Percentiles rank a stretch among this genome's conserved stretches.
These are phyloP conservation scores for Gallinago jamesoni DNA, from an alignment of 2,113 vertebrate species.

Conservation along the genomic window DNA sequence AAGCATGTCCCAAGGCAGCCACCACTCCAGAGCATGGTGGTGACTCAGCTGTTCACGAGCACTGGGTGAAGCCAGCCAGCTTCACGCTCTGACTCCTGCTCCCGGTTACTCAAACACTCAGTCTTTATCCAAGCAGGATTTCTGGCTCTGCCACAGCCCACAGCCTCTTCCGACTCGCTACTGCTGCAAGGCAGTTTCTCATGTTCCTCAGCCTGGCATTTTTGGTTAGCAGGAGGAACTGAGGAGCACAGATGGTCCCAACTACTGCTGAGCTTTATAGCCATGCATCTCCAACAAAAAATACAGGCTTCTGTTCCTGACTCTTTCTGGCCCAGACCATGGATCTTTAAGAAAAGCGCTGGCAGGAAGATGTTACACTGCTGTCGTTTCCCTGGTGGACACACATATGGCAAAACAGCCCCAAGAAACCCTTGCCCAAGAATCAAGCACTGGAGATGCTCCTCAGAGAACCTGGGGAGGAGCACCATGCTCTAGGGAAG, in stretches of 20 bases:
- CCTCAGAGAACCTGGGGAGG: background rate
- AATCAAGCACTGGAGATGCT: background rate
- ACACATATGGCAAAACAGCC: background rate
- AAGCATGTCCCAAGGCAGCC: background rate
- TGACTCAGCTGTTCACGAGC: background rate
- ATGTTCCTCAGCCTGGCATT: background rate
- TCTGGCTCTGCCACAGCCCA: background rate
- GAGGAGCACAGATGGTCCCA: background rate
- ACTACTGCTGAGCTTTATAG: background rate
- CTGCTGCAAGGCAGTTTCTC: background rate
- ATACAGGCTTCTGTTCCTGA: background rate
- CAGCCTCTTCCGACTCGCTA: background rate
- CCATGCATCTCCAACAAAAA: background rate
- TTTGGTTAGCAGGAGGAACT: background rate
- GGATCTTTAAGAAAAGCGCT: background rate
- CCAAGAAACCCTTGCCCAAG: background rate
- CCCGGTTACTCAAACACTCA: background rate
- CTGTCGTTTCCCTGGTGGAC: background rate
- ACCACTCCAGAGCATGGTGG: accelerated
- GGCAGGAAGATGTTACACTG: background rate
- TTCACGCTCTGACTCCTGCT: background rate
- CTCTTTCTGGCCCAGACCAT: background rate
- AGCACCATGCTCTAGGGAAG: background rate
- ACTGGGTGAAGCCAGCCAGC: background rate
- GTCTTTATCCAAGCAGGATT: background rate